Base-by-base conservation (phyloP, 1,140 invertebrate genomes). In the Parapsyche elsis region DNA sequence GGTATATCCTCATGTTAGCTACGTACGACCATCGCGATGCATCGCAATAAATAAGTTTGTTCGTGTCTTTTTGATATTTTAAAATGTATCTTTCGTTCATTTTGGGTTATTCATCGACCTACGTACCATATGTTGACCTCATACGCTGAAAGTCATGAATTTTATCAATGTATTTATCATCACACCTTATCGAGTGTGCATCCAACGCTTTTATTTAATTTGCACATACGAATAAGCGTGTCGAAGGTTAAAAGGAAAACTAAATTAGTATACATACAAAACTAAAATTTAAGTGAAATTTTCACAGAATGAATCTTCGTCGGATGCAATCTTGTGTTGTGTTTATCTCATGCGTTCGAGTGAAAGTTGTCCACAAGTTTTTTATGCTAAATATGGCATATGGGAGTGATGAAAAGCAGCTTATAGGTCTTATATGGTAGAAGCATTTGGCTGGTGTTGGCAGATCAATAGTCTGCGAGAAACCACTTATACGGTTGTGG, bases 381-480 rank as follows among this genome's bases (percentile, higher is more conserved):
- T 19, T 61, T 61, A 16, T 16, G 57, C 57, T 61, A 61, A 19
- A 61, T 61, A 61, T 9, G 57, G 16, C 14, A 19, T 21, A 61
- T 61, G 16, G 14, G 14, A n/a, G 57, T 61, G 57, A 61, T 19
- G 57, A 61, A 57, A 57, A 9, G 14, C 7, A 2, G 57, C 1
- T 1, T 38, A 38, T 19, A 16, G 49, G 2, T 61, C 16, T 9
- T 61, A 61, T 61, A 61, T 61, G 57, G 57, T 19, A 19, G 57
- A 38, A 38, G 30, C 30, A 38, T 38, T 61, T 19, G 57, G 57
- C 57, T 21, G 57, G 57, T 61, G 49, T 14, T 53, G 16, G 57
- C 16, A 61, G 57, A 61, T 61, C 57, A 21, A 61, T 61, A 61
- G 57, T 61, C 57, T 61, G 5, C 57, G 57, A 21, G 57, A 61